A percentile compares a stretch with the other conserved stretches of the same genome.
phyloP scores from a whole-genome alignment of 2,113 vertebrate genomes.

The Nibea coibor region DNA sequence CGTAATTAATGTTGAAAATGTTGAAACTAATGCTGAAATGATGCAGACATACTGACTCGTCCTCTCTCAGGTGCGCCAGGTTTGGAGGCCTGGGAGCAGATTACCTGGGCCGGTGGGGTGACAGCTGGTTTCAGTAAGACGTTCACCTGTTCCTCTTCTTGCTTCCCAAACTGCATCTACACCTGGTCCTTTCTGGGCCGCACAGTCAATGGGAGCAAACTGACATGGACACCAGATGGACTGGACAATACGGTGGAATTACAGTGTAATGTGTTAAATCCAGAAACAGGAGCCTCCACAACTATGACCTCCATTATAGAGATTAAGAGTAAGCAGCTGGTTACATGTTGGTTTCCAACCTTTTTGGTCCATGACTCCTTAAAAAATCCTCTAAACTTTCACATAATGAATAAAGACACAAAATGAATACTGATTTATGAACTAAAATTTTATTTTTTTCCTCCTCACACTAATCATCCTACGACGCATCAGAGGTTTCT shows the following conservation, averaged over 20 bases:
- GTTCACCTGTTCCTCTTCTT: slow-evolving; percentile 65
- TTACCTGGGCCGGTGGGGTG: slow-evolving; percentile 20
- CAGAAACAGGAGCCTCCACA: background rate
- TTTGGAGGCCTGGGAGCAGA: background rate
- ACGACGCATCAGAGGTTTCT: background rate
- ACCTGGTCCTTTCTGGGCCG: slow-evolving; percentile 53
- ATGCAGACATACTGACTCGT: background rate
- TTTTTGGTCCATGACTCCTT: background rate
- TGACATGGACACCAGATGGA: slow-evolving; percentile 64
- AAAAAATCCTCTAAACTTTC: background rate
- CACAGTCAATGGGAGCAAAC: background rate
- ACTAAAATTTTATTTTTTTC: too few species aligned
- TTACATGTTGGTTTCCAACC: background rate
- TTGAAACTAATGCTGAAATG: background rate
- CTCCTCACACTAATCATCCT: too few species aligned
- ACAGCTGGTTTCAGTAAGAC: slow-evolving; percentile 32
- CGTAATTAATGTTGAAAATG: background rate
- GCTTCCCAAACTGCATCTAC: slow-evolving; percentile 57
- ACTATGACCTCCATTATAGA: slow-evolving; percentile 8
- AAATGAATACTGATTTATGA: background rate
- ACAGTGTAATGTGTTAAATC: slow-evolving; percentile 41
- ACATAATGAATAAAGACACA: background rate
- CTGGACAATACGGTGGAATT: slow-evolving; percentile 23
- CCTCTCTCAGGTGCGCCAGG: slow-evolving; percentile 26
- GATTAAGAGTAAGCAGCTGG: slow-evolving; percentile 59